Evolutionary conservation across 2,797 vertebrate genomes (phyloP).

Genomic region (Pygocentrus nattereri): DNA sequence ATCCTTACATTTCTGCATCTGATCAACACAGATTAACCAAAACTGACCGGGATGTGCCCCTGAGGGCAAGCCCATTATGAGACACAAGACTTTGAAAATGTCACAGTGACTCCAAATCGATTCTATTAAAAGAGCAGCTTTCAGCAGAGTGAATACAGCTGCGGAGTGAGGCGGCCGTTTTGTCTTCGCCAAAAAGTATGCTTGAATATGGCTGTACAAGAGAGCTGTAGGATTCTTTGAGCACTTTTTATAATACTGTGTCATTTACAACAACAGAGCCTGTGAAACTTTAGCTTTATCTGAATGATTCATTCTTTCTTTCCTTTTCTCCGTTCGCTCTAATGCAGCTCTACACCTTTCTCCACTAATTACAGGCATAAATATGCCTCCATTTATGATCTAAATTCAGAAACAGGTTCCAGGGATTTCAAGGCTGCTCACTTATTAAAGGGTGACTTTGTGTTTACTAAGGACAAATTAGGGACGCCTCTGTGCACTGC

Average conservation of each 20-base stretch:
- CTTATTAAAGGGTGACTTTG: neutral
- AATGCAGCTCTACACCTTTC: neutral
- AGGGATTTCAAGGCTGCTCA: slow-evolving; percentile 17
- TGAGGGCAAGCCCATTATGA: slow-evolving; percentile 40
- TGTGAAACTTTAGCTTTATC: neutral
- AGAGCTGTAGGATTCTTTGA: neutral
- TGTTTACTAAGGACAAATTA: slow-evolving; percentile 8
- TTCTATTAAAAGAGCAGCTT: slow-evolving; percentile 46
- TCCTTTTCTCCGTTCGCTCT: neutral
- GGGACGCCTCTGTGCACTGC: slow-evolving; percentile 3
- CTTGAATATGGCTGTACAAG: neutral
- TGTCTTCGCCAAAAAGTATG: neutral
- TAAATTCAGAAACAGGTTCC: slow-evolving; percentile 32
- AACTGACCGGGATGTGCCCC: slow-evolving; percentile 9
- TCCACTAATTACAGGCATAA: slow-evolving; percentile 42
- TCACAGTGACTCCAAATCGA: slow-evolving; percentile 47
- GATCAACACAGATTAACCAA: slow-evolving; percentile 44
- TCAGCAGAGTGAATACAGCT: neutral
- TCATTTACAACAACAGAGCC: neutral
- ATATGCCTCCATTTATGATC: slow-evolving; percentile 4
- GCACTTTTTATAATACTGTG: neutral
- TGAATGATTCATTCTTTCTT: neutral
- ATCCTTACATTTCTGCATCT: slow-evolving; percentile 27
- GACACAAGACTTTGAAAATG: slow-evolving; percentile 39
- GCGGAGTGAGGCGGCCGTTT: neutral